Conservation (phyloP, 1,140 invertebrate genomes). For the Pristionchus pacificus region DNA sequence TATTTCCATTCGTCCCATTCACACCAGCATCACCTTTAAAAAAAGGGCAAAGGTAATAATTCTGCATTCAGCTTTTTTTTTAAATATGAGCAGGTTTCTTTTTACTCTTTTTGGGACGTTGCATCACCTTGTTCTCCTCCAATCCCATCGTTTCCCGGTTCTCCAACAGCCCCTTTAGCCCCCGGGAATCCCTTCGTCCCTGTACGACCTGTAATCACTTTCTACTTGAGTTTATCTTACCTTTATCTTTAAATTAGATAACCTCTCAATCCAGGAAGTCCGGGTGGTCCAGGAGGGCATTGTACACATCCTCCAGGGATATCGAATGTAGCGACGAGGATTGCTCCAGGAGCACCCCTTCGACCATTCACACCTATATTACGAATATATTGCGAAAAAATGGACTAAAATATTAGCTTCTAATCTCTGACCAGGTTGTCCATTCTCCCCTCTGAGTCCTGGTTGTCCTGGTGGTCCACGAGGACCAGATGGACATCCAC, state of each 20-base stretch:
- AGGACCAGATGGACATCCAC: neutral
- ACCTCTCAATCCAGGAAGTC: neutral
- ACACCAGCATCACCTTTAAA: conserved; percentile 1
- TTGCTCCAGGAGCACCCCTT: neutral
- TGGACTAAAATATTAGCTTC: no score
- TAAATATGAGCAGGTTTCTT: neutral
- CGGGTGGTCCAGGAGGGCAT: neutral
- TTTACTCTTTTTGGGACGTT: no score
- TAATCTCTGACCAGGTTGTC: neutral
- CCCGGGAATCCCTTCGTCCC: neutral
- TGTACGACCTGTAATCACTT: no score
- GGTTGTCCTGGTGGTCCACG: neutral
- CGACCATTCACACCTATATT: neutral
- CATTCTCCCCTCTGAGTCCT: neutral
- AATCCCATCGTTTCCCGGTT: neutral
- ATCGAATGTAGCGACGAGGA: neutral
- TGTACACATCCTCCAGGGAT: neutral
- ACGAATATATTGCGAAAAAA: no score
- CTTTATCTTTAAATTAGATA: no score
- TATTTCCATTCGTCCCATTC: neutral
- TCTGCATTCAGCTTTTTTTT: no score
- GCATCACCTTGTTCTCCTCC: neutral
- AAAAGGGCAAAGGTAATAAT: no score
- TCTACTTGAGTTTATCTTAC: no score
- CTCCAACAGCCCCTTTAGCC: neutral